phyloP scores from a whole-genome alignment of 2,888 invertebrate genomes.

The Ecdyonurus torrentis region DNA sequence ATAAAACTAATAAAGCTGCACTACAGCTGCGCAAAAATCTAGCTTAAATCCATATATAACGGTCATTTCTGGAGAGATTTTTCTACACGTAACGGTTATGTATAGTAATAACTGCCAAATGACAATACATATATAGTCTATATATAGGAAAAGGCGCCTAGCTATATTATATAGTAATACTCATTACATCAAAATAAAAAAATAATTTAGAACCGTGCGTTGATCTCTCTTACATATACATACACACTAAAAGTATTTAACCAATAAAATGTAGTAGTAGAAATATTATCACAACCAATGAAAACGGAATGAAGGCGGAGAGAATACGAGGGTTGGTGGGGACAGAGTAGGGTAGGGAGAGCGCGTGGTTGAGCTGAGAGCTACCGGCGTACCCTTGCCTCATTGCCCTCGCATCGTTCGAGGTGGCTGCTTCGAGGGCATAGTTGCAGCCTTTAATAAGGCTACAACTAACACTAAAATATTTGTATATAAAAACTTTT shows the following conservation, averaged over 20 bases:
- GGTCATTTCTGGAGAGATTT: background rate
- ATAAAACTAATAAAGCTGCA: too few relatives aligned
- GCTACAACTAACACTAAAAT: conserved; percentile 4
- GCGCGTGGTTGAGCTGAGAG: background rate
- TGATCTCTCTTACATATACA: background rate
- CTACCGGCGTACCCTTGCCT: background rate
- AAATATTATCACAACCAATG: background rate
- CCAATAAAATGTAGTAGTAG: background rate
- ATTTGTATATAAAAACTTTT: too few relatives aligned
- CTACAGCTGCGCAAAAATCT: background rate
- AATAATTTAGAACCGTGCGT: background rate
- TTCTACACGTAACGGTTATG: background rate
- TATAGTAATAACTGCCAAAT: background rate
- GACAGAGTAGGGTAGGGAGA: background rate
- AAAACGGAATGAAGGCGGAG: background rate
- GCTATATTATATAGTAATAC: background rate
- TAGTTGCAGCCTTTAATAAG: background rate
- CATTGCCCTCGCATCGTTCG: conserved; percentile 1
- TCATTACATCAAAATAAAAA: background rate
- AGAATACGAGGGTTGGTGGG: background rate
- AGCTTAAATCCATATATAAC: background rate
- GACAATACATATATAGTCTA: background rate
- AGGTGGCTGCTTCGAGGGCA: background rate
- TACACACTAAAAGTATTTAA: background rate
- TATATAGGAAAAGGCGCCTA: background rate